Evolutionary conservation across 2,888 invertebrate genomes (phyloP).

Genomic region (Xestia rhomboidea): DNA sequence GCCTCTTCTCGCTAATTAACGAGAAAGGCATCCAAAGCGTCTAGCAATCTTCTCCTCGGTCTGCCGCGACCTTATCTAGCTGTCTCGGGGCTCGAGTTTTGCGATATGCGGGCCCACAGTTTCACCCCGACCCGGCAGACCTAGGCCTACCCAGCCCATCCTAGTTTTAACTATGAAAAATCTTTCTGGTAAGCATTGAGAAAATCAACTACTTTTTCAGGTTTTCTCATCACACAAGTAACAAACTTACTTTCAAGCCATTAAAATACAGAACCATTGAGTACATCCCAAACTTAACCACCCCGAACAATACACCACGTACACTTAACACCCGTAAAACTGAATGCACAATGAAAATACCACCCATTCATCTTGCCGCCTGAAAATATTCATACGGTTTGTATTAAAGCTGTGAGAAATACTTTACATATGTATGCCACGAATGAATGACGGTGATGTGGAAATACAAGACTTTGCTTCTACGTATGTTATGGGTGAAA

Average conservation of each 20-base stretch:
- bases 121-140: too few relatives aligned
- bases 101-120: too few relatives aligned
- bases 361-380: constrained; percentile 56
- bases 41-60: background rate
- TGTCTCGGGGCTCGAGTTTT: too few relatives aligned
- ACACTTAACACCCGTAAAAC: constrained; percentile 71
- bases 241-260: background rate
- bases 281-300: constrained; percentile 57
- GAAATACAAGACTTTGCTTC: constrained; percentile 56
- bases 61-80: too few relatives aligned
- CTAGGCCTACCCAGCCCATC: too few relatives aligned
- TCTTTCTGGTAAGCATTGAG: too few relatives aligned
- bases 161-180: too few relatives aligned
- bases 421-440: constrained; percentile 57
- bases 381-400: constrained; percentile 68
- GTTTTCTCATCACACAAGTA: background rate
- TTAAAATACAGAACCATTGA: constrained; percentile 8
- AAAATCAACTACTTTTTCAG: background rate
- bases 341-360: constrained; percentile 70
- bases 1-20: background rate
- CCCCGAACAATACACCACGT: constrained; percentile 62
- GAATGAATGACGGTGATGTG: constrained; percentile 53
- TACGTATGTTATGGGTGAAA: constrained; percentile 21
- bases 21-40: background rate
- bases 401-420: constrained; percentile 51